These are phyloP conservation scores for Mercenaria mercenaria DNA, from an alignment of 1,140 invertebrate genomes.

Conservation along the genomic window DNA sequence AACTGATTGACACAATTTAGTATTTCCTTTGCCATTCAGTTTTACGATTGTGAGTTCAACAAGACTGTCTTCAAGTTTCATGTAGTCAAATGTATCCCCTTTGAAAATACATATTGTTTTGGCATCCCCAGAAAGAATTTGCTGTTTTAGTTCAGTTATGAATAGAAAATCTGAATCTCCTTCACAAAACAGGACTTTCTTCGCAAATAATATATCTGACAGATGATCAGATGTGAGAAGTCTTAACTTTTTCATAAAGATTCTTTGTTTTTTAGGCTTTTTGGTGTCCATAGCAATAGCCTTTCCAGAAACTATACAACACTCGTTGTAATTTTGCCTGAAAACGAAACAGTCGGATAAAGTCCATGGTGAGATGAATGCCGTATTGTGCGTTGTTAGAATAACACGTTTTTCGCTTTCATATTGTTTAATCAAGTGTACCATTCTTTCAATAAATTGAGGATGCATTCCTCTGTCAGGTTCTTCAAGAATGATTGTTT, in stretches of 20 bases:
- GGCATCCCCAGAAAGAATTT: background rate
- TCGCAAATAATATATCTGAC: slow-evolving; percentile 11
- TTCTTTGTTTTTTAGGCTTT: background rate
- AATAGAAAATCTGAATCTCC: background rate
- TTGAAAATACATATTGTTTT: background rate
- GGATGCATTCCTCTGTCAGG: too few relatives aligned
- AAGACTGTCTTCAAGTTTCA: background rate
- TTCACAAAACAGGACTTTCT: background rate
- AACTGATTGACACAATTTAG: background rate
- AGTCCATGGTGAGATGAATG: background rate
- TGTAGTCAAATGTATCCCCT: background rate
- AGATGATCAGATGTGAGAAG: background rate
- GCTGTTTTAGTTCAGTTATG: too few relatives aligned
- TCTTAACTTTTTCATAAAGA: background rate
- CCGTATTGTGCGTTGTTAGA: background rate
- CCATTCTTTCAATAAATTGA: background rate
- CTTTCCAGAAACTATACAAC: background rate
- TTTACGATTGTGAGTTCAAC: background rate
- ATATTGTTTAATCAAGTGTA: background rate
- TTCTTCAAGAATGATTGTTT: too few relatives aligned
- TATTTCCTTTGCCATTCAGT: background rate
- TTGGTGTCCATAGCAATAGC: background rate
- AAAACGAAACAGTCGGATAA: background rate
- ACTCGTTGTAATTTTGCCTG: background rate
- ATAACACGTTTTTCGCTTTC: background rate